Base-by-base conservation (phyloP, 2,797 vertebrate genomes). In the Taeniopygia guttata region DNA sequence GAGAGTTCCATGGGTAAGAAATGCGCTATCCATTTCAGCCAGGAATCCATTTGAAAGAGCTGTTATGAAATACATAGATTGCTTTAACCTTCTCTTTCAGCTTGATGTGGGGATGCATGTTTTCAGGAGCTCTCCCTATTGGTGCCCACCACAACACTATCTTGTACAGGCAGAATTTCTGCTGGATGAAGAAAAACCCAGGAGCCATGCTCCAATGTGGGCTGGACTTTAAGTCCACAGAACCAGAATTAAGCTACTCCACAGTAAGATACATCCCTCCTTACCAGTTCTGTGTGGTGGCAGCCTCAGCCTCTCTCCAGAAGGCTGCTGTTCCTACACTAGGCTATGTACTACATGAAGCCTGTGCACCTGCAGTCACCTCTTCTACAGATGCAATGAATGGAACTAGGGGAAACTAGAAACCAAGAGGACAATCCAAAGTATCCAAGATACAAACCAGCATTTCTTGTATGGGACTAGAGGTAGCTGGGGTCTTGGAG, bases 251-350 rank as follows among this genome's bases (percentile, higher is more conserved):
- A 56, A 69, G n/a, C 23, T 66, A 51, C n/a, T 48, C 36, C 40
- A 51, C 10, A 12, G 6, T 26, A 56, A 87, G 4, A 38, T 70
- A 10, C 42, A 70, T 13, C 27, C 26, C 26, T 87, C 29, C n/a
- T 75, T 55, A 62, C 21, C 46, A 73, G 27, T 30, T 38, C 40
- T 0, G 0, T 0, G 1, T 5, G 23, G 52, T 30, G 30, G 63
- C 7, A 34, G 13, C n/a, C 40, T 73, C 58, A 45, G 36, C 13
- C 25, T 63, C 21, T 25, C 52, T 55, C 34, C 34, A 58, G 36
- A 32, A 48, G 54, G 69, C 49, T 80, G 60, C 45, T 80, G 25
- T 15, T 91, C 27, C 56, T 62, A 26, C 1, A 0, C 8, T 13
- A 62, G 38, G 29, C 27, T 40, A 42, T 1, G 11, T 7, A 18